These are phyloP conservation scores for Ferdinandea cuprea DNA, from an alignment of 2,888 invertebrate species.

Conservation along the genomic window DNA sequence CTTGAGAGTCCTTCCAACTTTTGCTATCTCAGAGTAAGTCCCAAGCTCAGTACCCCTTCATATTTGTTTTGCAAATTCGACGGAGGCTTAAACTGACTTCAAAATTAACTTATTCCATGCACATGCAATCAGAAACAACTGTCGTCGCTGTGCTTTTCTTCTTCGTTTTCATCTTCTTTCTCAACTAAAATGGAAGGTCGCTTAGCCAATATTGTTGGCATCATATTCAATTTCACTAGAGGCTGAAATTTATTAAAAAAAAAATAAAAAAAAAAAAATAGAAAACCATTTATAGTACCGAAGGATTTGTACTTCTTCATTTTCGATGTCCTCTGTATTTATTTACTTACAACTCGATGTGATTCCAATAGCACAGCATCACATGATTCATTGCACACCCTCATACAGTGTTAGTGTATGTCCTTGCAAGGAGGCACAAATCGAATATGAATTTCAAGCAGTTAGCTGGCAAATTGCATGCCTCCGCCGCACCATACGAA, in stretches of 20 bases:
- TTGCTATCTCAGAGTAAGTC: too few relatives aligned
- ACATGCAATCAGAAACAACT: not conserved
- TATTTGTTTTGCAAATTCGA: too few relatives aligned
- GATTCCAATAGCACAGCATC: conserved; percentile 58
- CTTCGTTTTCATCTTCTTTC: too few relatives aligned
- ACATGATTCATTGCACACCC: conserved; percentile 66
- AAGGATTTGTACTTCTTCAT: conserved; percentile 19
- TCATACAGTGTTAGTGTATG: conserved; percentile 29
- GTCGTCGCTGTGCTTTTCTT: not conserved
- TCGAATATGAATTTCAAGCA: conserved; percentile 74
- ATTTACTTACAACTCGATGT: conserved; percentile 55
- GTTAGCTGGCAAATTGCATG: conserved; percentile 66
- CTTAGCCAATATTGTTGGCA: conserved; percentile 54
- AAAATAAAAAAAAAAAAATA: too few relatives aligned
- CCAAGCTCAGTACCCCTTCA: too few relatives aligned
- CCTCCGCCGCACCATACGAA: conserved; percentile 25
- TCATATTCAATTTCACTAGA: conserved; percentile 44
- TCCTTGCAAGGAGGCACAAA: conserved; percentile 65
- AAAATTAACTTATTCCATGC: not conserved
- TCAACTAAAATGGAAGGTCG: not conserved
- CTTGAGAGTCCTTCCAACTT: too few relatives aligned
- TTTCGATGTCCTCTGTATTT: conserved; percentile 43
- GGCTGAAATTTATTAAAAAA: conserved; percentile 58
- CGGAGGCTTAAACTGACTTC: too few relatives aligned
- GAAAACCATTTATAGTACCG: too few relatives aligned